These are phyloP conservation scores for Zaprionus taronus DNA, from an alignment of 1,140 invertebrate species.

Conservation along the genomic window DNA sequence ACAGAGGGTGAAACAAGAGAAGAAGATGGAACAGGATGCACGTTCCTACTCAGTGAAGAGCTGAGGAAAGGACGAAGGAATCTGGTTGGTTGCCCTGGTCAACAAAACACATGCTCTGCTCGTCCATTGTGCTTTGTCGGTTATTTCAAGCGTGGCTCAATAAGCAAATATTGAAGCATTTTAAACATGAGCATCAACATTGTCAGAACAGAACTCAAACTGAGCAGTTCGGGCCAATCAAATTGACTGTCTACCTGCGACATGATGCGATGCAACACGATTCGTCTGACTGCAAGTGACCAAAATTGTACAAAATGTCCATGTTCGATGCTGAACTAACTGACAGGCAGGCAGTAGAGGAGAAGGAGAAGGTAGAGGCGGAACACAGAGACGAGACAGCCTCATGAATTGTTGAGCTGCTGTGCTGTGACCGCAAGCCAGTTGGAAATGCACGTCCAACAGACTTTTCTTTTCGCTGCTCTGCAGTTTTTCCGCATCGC, in stretches of 20 bases:
- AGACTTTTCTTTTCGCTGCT: conserved; percentile 2
- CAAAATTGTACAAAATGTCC: conserved; percentile 19
- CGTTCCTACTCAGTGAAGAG: no score
- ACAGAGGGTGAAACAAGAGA: neutral
- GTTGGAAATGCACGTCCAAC: conserved; percentile 17
- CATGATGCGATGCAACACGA: neutral
- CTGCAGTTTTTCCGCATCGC: conserved; percentile 52
- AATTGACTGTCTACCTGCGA: conserved; percentile 12
- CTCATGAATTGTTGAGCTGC: conserved; percentile 63
- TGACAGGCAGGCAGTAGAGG: conserved; percentile 1
- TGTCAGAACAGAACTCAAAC: conserved; percentile 19
- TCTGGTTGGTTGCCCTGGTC: neutral
- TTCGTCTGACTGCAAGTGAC: neutral
- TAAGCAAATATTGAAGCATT: conserved; percentile 68
- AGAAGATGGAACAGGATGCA: neutral
- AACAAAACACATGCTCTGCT: conserved; percentile 7
- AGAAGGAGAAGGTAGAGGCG: no score
- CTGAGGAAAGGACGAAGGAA: neutral
- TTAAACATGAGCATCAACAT: conserved; percentile 42
- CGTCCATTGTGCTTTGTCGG: conserved; percentile 25
- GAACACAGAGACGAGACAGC: conserved; percentile 24
- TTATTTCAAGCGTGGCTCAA: conserved; percentile 59
- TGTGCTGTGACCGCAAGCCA: neutral
- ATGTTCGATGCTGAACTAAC: neutral
- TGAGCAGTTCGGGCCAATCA: conserved; percentile 40